Evolutionary conservation across 30 jellyfish, hydroid and myxozoan genomes (phyloP), one percentile per base, ranked within the genome.

Genomic region (Aurelia sp.): DNA sequence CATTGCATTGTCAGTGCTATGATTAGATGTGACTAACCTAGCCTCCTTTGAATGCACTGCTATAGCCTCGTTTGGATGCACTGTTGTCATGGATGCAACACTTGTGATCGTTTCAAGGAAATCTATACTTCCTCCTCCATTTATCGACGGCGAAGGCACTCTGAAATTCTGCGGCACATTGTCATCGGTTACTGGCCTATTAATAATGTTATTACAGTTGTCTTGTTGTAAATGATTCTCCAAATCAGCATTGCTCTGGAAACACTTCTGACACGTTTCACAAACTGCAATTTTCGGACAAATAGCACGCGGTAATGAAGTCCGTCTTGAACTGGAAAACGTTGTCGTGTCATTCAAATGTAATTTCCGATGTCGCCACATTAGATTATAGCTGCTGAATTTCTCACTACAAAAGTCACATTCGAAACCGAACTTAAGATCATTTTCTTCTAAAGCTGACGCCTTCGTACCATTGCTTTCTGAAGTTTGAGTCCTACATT

Each of bases 361-460:
- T 47, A 84, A 63, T 55, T 72, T 84, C 1, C 93, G 74, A 19
- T 84, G 93, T 47, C 82, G 47, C 93, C 93, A 84, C 93, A 84
- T 84, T 57, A 72, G 17, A 31, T 84, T 84, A 57, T 84, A 84
- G 21, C 87, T 84, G 51, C 63, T 78, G 38, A 84, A 84, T 40
- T 84, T 84, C 20, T 76, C 68, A 48, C 88, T 72, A 83, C 93
- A 84, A 59, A 84, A 60, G 69, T 84, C 93, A 41, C 93, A 84
- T 62, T 84, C 93, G 62, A 84, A 84, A n/a, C 93, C 93, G 78
- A 84, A 84, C 64, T 71, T 84, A 5, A 61, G 18, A 58, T 70
- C 87, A 22, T 21, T 27, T 3, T 51, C 60, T 44, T 67, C 88
- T 3, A 81, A 30, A 19, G 17, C 53, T 1, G 74, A 20, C 16